Percentiles rank a stretch among this genome's conserved stretches.
Conservation (phyloP, 2,113 vertebrate genomes). For the Crotalus helleri region DNA sequence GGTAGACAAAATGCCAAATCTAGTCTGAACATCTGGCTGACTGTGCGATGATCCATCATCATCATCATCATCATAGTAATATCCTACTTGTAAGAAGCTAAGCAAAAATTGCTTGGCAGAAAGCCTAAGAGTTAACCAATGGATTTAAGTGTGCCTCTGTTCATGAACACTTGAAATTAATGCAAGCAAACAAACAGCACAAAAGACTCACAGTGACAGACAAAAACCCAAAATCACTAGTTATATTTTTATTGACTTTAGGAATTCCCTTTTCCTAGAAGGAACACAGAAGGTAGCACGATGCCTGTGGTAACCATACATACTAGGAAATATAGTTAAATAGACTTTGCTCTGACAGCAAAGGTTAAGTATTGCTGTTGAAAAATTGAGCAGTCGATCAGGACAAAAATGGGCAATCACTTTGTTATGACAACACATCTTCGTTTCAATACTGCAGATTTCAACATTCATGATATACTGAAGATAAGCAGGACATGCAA, state of each 20-base stretch:
- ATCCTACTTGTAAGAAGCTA: neutral
- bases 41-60: no score
- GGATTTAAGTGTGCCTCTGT: neutral
- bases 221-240: neutral
- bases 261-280: neutral
- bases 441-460: neutral
- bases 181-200: neutral
- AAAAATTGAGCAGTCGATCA: conserved; percentile 7
- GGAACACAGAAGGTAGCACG: neutral
- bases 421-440: conserved; percentile 7
- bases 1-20: no score
- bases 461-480: neutral
- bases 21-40: no score
- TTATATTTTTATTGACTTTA: neutral
- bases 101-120: neutral
- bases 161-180: neutral
- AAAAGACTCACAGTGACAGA: neutral
- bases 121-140: no score
- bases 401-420: neutral
- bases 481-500: neutral
- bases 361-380: neutral
- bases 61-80: no score
- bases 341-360: neutral
- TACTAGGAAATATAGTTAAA: neutral
- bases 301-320: neutral